These are phyloP conservation scores for Leguminivora glycinivorella DNA, from an alignment of 1,140 invertebrate genomes.

Conservation along the genomic window DNA sequence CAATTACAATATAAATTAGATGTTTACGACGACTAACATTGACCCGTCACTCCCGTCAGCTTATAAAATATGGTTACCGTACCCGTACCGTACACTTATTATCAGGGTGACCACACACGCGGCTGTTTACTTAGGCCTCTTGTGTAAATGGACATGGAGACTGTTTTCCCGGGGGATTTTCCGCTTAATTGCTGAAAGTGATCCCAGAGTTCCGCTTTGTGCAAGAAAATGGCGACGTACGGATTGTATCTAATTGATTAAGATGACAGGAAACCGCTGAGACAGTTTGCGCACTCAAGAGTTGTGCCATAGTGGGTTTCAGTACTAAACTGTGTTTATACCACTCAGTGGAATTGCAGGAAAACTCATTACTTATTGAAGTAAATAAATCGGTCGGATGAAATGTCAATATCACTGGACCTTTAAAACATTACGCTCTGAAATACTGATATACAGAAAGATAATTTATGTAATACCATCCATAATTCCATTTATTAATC, in stretches of 20 bases:
- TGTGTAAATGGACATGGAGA: slow-evolving; percentile 67
- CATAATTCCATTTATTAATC: too few species aligned
- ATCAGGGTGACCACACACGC: slow-evolving; percentile 65
- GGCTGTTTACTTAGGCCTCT: slow-evolving; percentile 68
- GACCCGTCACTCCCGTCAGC: not conserved
- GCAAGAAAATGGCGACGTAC: not conserved
- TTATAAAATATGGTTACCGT: slow-evolving; percentile 42
- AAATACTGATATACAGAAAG: too few species aligned
- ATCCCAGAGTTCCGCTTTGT: slow-evolving; percentile 3
- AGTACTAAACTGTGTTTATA: too few species aligned
- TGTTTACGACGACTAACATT: not conserved
- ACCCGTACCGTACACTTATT: slow-evolving; percentile 62
- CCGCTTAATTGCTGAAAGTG: slow-evolving; percentile 54
- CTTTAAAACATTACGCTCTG: too few species aligned
- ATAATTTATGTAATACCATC: too few species aligned
- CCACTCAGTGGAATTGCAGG: too few species aligned
- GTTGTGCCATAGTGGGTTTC: too few species aligned
- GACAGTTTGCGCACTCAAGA: not conserved
- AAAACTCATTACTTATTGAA: too few species aligned
- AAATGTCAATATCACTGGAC: too few species aligned
- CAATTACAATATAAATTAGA: not conserved
- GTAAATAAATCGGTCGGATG: too few species aligned
- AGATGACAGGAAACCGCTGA: not conserved
- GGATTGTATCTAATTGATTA: not conserved
- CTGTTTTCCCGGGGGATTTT: slow-evolving; percentile 50